A percentile compares a stretch with the other conserved stretches of the same genome.
These are phyloP conservation scores for Glossophaga mutica DNA, from an alignment of 2,797 vertebrate species.

Conservation along the genomic window DNA sequence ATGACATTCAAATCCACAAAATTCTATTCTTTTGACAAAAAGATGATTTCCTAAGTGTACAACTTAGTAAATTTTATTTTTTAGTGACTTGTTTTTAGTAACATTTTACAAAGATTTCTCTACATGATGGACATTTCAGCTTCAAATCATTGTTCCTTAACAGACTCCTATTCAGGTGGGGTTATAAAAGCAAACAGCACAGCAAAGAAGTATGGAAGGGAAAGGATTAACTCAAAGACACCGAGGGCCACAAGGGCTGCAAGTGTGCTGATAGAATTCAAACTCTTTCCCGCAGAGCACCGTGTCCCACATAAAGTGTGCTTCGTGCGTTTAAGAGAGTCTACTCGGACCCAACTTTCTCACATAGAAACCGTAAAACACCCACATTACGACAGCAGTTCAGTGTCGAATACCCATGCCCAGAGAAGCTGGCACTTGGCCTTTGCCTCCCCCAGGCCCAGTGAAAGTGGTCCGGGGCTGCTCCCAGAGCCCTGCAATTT, in stretches of 20 bases:
- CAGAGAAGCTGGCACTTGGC: background rate
- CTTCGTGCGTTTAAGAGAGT: background rate
- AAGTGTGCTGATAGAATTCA: background rate
- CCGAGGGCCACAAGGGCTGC: background rate
- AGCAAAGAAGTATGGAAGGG: background rate
- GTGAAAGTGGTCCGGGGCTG: background rate
- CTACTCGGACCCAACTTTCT: background rate
- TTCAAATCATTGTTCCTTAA: background rate
- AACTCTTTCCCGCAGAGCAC: background rate
- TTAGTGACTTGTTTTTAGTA: background rate
- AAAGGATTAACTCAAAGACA: background rate
- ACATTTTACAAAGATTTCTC: conserved; percentile 14
- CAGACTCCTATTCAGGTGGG: background rate
- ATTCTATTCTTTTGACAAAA: background rate
- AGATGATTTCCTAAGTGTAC: background rate
- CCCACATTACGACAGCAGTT: background rate
- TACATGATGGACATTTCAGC: background rate
- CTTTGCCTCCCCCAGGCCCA: conserved; percentile 3
- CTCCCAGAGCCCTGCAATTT: background rate
- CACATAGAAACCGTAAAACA: background rate
- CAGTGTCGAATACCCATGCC: background rate
- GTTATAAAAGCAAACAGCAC: background rate
- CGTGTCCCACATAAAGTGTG: background rate
- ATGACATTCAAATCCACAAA: background rate
- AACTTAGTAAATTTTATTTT: conserved; percentile 11